phyloP scores from a whole-genome alignment of 2,888 invertebrate genomes.

The Acanthosepion lycidas region DNA sequence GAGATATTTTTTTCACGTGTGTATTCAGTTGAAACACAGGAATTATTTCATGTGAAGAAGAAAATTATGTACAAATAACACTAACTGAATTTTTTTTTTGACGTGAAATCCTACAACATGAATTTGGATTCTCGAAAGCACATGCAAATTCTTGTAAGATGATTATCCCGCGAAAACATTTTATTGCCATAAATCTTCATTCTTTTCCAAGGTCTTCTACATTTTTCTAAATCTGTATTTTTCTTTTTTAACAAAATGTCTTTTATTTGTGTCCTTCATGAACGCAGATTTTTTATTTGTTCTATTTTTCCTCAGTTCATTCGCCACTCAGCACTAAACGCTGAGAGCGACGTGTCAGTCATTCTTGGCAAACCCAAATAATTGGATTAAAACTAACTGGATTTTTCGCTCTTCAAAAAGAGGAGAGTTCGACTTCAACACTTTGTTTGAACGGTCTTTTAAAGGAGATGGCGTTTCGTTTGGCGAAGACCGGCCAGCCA shows the following conservation, averaged over 20 bases:
- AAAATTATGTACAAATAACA: neutral
- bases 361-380: neutral
- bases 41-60: neutral
- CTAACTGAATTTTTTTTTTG: too few species aligned
- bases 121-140: neutral
- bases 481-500: neutral
- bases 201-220: neutral
- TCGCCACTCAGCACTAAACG: neutral
- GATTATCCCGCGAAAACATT: neutral
- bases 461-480: constrained; percentile 9
- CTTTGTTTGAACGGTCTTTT: constrained; percentile 33
- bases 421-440: constrained; percentile 33
- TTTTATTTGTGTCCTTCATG: neutral
- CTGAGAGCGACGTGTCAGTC: neutral
- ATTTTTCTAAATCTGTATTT: neutral
- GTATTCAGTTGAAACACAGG: neutral
- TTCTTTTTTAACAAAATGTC: neutral
- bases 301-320: neutral
- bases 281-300: neutral
- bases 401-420: constrained; percentile 5
- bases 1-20: neutral
- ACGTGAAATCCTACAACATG: neutral
- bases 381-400: constrained; percentile 33
- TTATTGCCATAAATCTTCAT: neutral
- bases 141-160: neutral